Evolutionary conservation across 2,797 vertebrate genomes (phyloP).

Genomic region (Lithobates sylvaticus): DNA sequence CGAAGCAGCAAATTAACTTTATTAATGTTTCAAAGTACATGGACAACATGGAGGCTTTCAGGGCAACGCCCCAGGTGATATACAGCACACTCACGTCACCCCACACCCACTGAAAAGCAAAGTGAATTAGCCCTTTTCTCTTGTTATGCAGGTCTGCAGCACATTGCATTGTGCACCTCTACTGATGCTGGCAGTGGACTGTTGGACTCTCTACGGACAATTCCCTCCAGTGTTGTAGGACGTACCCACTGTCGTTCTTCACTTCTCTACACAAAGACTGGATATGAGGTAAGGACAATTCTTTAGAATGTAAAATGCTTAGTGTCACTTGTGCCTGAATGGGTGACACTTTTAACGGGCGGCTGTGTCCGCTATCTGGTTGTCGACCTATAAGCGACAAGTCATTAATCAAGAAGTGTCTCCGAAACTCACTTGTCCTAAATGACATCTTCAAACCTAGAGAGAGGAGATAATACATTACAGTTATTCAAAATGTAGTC

Average conservation of each 20-base stretch:
- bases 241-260: neutral
- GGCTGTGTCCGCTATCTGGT: neutral
- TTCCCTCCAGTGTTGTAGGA: neutral
- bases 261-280: slow-evolving; percentile 6
- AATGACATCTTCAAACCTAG: slow-evolving; percentile 38
- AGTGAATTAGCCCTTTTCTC: too few relatives aligned
- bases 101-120: too few relatives aligned
- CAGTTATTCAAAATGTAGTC: too few relatives aligned
- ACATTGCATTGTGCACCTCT: neutral
- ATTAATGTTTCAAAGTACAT: too few relatives aligned
- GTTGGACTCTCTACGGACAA: slow-evolving; percentile 1
- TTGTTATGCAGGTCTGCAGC: slow-evolving; percentile 4
- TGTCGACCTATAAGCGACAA: slow-evolving; percentile 9
- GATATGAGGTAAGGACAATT: slow-evolving; percentile 50
- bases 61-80: too few relatives aligned
- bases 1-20: too few relatives aligned
- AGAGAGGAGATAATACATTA: neutral
- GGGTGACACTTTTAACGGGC: neutral
- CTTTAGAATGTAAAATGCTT: slow-evolving; percentile 13
- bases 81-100: too few relatives aligned
- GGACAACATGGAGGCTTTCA: too few relatives aligned
- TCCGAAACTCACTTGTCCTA: slow-evolving; percentile 8
- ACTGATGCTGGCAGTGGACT: neutral
- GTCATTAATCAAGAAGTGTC: slow-evolving; percentile 15
- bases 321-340: slow-evolving; percentile 28